phyloP scores from a whole-genome alignment of 1,140 invertebrate species.

The Zaprionus ornatus region DNA sequence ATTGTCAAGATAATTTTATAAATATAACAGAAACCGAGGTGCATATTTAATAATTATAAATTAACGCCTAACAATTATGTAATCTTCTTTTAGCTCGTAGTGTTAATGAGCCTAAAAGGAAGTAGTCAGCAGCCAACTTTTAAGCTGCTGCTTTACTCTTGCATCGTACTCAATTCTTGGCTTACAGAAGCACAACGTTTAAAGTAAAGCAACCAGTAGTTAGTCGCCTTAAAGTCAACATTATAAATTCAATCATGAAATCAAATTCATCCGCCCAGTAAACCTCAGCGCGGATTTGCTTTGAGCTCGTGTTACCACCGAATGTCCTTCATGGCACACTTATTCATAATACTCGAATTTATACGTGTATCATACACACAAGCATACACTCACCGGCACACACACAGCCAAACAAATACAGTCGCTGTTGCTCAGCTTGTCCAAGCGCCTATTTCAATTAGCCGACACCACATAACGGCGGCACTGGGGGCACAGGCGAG shows the following conservation, averaged over 20 bases:
- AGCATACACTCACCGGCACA: neutral
- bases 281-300: slow-evolving; percentile 16
- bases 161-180: no score
- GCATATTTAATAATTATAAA: no score
- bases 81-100: no score
- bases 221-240: neutral
- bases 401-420: neutral
- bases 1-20: no score
- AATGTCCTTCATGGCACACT: slow-evolving; percentile 34
- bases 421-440: neutral
- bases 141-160: no score
- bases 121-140: no score
- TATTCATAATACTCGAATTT: slow-evolving; percentile 41
- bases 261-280: neutral
- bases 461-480: slow-evolving; percentile 51
- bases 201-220: neutral
- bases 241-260: neutral
- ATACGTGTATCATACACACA: slow-evolving; percentile 10
- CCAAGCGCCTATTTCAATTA: slow-evolving; percentile 67
- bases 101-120: no score
- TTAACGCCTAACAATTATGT: no score
- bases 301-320: slow-evolving; percentile 20
- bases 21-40: no score
- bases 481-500: neutral
- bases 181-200: neutral